Percentiles rank a stretch among this genome's conserved stretches.
phyloP scores from a whole-genome alignment of 2,797 vertebrate species.

The Artibeus lituratus region DNA sequence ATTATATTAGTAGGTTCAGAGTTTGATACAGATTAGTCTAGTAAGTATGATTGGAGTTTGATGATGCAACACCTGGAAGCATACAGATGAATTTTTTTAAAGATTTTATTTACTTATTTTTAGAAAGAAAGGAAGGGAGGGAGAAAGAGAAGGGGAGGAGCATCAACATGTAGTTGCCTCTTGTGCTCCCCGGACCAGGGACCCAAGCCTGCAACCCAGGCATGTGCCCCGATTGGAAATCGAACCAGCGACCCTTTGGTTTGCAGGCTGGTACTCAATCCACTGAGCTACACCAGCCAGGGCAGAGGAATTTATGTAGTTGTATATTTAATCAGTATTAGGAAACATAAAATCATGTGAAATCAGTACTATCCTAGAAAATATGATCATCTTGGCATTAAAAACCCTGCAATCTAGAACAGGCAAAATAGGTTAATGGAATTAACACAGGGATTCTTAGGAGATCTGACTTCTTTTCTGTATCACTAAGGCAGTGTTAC shows the following conservation, averaged over 20 bases:
- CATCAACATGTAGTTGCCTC: too few relatives aligned
- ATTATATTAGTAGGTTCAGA: neutral
- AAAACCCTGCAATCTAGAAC: neutral
- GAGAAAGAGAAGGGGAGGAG: too few relatives aligned
- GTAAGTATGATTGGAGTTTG: neutral
- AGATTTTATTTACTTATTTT: too few relatives aligned
- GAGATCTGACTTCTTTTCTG: neutral
- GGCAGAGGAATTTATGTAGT: neutral
- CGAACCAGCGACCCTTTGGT: too few relatives aligned
- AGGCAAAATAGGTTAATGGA: neutral
- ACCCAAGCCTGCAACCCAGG: too few relatives aligned
- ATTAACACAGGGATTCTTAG: slow-evolving; percentile 3
- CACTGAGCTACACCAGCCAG: too few relatives aligned
- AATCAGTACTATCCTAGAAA: neutral
- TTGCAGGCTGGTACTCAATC: too few relatives aligned
- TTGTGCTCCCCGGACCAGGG: rapidly evolving
- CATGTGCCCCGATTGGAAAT: too few relatives aligned
- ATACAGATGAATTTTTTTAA: too few relatives aligned
- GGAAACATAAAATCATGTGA: slow-evolving; percentile 2
- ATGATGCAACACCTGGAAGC: neutral
- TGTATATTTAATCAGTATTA: slow-evolving; percentile 21
- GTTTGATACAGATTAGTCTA: neutral
- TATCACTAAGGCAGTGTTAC: neutral
- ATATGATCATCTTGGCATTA: neutral
- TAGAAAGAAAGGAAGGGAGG: too few relatives aligned